phyloP scores from a whole-genome alignment of 1,140 invertebrate genomes.

The Arctopsyche grandis region DNA sequence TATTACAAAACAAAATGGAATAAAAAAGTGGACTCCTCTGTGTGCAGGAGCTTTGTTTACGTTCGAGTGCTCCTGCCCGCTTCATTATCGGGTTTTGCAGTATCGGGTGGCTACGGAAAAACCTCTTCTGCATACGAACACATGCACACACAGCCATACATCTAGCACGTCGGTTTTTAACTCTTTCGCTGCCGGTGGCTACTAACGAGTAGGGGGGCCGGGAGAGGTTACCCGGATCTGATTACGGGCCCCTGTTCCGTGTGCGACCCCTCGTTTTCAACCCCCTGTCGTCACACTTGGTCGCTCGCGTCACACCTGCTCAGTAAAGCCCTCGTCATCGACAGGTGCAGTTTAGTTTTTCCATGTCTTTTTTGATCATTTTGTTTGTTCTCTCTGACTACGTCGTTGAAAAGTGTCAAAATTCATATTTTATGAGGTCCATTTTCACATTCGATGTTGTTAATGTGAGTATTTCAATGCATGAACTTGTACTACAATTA shows the following conservation, averaged over 20 bases:
- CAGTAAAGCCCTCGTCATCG: conserved; percentile 18
- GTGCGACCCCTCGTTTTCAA: too few species aligned
- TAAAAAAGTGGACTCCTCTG: too few species aligned
- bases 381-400: too few species aligned
- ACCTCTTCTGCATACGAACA: too few species aligned
- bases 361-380: neutral
- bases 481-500: too few species aligned
- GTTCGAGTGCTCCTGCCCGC: neutral
- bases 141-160: too few species aligned
- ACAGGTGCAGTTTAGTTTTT: conserved; percentile 17
- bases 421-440: too few species aligned
- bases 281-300: conserved; percentile 4
- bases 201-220: neutral
- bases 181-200: neutral
- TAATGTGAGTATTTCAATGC: too few species aligned
- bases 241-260: neutral
- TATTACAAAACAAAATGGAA: too few species aligned
- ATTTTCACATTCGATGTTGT: too few species aligned
- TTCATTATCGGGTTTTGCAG: neutral
- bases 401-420: too few species aligned
- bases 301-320: conserved; percentile 13
- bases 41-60: neutral
- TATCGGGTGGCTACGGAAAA: conserved; percentile 1
- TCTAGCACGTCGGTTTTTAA: neutral
- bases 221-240: neutral